A percentile compares a stretch with the other conserved stretches of the same genome.
phyloP scores from a whole-genome alignment of 2,113 vertebrate genomes.

The Plecotus auritus region DNA sequence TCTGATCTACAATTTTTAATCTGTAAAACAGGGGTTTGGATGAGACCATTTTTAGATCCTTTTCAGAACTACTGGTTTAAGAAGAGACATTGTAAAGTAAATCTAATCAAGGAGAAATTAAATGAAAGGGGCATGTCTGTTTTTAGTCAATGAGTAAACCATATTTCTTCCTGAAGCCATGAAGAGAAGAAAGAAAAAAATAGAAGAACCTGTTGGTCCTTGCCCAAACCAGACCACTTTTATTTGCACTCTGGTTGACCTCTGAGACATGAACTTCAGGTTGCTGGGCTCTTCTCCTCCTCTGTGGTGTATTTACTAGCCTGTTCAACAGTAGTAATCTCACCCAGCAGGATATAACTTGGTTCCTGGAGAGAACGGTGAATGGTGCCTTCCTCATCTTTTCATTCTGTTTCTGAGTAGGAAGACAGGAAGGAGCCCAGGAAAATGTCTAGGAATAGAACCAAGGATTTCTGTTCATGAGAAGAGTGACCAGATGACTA shows the following conservation, averaged over 20 bases:
- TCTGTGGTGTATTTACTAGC: background rate
- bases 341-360: background rate
- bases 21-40: background rate
- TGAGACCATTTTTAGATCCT: background rate
- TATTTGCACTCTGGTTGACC: background rate
- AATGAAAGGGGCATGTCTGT: background rate
- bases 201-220: background rate
- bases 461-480: background rate
- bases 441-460: background rate
- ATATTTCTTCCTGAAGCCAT: background rate
- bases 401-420: background rate
- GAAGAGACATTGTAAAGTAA: background rate
- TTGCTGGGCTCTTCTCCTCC: background rate
- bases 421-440: background rate
- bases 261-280: background rate
- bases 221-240: background rate
- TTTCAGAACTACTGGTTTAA: conserved; percentile 4
- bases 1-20: background rate
- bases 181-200: background rate
- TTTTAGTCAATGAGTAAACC: background rate
- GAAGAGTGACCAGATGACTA: background rate
- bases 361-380: background rate
- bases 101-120: background rate
- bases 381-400: background rate
- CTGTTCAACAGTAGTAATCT: background rate